Conservation (phyloP, 35 echinoderm and acorn worm species). For the Holothuria glaberrima region DNA sequence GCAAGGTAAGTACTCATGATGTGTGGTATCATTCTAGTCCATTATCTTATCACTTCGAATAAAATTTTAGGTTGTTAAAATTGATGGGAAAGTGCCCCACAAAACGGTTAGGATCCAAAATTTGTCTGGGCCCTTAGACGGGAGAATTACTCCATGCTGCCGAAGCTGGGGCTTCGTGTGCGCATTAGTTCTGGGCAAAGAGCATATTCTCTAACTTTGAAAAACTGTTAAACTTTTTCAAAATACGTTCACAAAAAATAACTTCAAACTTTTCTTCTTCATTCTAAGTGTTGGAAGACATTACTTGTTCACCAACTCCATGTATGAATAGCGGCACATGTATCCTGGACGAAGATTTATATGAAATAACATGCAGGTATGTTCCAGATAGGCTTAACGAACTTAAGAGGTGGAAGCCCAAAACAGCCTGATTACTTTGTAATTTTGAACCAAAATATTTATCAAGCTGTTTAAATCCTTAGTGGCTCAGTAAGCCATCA, state of each 20-base stretch:
- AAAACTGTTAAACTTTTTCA: background rate
- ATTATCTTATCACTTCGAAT: too few species aligned
- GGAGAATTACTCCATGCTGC: background rate
- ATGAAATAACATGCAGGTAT: background rate
- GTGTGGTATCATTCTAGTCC: background rate
- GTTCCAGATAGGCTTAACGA: background rate
- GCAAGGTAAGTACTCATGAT: background rate
- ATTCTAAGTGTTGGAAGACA: background rate
- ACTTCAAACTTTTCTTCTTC: background rate
- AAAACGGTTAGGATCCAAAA: background rate
- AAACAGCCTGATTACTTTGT: too few species aligned
- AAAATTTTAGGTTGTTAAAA: too few species aligned
- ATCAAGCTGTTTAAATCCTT: too few species aligned
- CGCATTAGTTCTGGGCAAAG: too few species aligned
- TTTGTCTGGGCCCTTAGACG: background rate
- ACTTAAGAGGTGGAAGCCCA: too few species aligned
- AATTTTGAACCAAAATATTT: too few species aligned
- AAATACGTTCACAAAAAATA: background rate
- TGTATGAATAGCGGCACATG: conserved; percentile 1
- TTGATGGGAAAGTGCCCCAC: background rate
- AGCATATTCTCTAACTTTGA: too few species aligned
- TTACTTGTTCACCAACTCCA: background rate
- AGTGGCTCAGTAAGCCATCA: too few species aligned
- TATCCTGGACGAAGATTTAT: background rate
- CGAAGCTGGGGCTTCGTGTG: too few species aligned